A percentile compares a stretch with the other conserved stretches of the same genome.
Evolutionary conservation across 1,140 invertebrate species (phyloP).

Genomic region (Ips typographus): DNA sequence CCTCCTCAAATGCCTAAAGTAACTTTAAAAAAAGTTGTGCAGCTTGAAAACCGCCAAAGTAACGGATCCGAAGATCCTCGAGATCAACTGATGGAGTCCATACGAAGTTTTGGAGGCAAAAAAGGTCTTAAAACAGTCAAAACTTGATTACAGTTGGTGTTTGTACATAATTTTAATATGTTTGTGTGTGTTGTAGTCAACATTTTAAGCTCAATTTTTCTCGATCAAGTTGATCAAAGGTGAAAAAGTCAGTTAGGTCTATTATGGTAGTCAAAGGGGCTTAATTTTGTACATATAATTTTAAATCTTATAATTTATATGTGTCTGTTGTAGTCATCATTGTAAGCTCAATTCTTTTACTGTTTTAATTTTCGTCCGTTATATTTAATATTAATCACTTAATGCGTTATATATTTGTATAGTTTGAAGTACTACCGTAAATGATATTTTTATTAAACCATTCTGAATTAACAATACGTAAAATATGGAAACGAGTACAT

Average conservation of each 20-base stretch:
- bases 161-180: conserved; percentile 3
- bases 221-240: background rate
- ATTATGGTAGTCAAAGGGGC: background rate
- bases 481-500: conserved; percentile 22
- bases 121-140: conserved; percentile 59
- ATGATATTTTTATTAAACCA: background rate
- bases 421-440: background rate
- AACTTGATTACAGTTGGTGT: conserved; percentile 32
- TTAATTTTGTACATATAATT: conserved; percentile 5
- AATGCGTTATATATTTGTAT: background rate
- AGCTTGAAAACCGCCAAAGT: conserved; percentile 17
- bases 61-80: conserved; percentile 57
- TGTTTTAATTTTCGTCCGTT: no score
- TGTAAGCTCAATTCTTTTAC: conserved; percentile 38
- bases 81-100: conserved; percentile 69
- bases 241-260: conserved; percentile 6
- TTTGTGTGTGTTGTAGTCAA: background rate
- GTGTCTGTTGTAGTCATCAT: conserved; percentile 38
- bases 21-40: conserved; percentile 50
- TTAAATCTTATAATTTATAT: conserved; percentile 25
- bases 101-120: conserved; percentile 67
- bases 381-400: no score
- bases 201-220: conserved; percentile 7
- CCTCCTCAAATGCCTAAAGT: conserved; percentile 56
- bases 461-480: background rate